Evolutionary conservation across 2,797 vertebrate genomes (phyloP), one percentile per base, ranked within the genome.

Genomic region (Luscinia luscinia): DNA sequence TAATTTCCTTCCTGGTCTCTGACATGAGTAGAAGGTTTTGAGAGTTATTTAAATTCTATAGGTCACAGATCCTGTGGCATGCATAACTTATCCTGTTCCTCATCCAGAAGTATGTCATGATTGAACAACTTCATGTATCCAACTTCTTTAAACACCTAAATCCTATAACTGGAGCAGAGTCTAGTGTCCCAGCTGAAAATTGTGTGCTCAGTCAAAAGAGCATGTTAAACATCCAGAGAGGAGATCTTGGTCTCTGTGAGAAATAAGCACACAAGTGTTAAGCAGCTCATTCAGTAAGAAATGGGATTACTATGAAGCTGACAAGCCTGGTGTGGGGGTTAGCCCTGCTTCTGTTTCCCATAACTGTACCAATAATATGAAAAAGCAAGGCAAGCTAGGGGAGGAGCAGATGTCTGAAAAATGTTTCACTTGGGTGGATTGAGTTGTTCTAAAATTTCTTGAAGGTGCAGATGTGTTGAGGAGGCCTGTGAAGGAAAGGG

Each of bases 401-500:
- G 55, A 57, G 26, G 61, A 92, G 30, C 68, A 87, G 67, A 67
- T 84, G 55, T 64, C 67, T 92, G 34, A 82, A 80, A 92, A 89
- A 40, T 34, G 24, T 87, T 89, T 95, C 55, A 15, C 28, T 91
- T 69, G 62, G 15, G 23, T 66, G 54, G 59, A 68, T 2, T 32
- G 67, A 90, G 38, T 57, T 2, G 12, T 93, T 84, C 41, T 87
- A 48, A 84, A 78, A 93, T 81, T 75, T 84, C 49, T 83, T 57
- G 82, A 85, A 63, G 58, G 40, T 91, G 24, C 62, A 91, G 73
- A 55, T 91, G n/a, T 87, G 58, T 48, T 90, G 78, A 89, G 54
- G 66, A 90, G 76, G 78, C 72, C 72, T 89, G 78, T 89, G 79
- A 93, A 80, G 89, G 70, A 80, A 81, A 59, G 38, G 12, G 43